Percentiles rank a stretch among this genome's conserved stretches.
These are phyloP conservation scores for Drosophila baimaii DNA, from an alignment of 1,140 invertebrate genomes.

Conservation along the genomic window DNA sequence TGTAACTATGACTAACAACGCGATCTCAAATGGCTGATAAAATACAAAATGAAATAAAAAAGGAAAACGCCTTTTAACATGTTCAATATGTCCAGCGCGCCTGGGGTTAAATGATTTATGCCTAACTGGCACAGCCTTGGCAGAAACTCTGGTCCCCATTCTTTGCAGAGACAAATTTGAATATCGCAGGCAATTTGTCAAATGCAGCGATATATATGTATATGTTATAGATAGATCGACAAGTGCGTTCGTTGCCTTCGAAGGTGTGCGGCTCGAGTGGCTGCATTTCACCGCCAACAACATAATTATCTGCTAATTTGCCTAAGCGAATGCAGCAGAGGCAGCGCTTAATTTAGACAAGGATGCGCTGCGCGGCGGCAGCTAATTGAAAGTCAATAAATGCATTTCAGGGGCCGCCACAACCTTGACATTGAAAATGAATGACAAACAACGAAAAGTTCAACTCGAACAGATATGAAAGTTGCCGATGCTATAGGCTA, in stretches of 20 bases:
- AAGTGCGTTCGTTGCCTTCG: conserved; percentile 70
- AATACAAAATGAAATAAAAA: too few species aligned
- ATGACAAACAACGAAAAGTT: conserved; percentile 75
- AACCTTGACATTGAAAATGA: conserved; percentile 80
- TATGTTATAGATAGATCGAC: conserved; percentile 34
- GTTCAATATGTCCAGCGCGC: conserved; percentile 36
- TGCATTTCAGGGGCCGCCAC: conserved; percentile 49
- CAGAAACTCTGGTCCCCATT: conserved; percentile 46
- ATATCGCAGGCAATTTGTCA: conserved; percentile 75
- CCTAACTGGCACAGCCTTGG: conserved; percentile 54
- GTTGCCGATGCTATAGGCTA: conserved; percentile 64
- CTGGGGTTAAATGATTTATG: conserved; percentile 65
- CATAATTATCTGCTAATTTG: conserved; percentile 66
- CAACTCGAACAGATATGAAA: conserved; percentile 69
- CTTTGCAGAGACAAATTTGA: conserved; percentile 56
- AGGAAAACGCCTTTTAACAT: conserved; percentile 41
- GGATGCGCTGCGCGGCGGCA: conserved; percentile 52
- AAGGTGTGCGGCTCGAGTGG: conserved; percentile 6
- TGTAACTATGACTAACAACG: too few species aligned
- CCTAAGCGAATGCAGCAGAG: conserved; percentile 51
- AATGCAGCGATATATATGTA: conserved; percentile 44
- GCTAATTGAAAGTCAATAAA: conserved; percentile 81
- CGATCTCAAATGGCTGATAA: conserved; percentile 20
- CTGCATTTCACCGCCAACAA: conserved; percentile 34
- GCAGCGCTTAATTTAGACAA: conserved; percentile 52